Base-by-base conservation (phyloP, 64 coral and sea anemone species). In the Astreopora myriophthalma region DNA sequence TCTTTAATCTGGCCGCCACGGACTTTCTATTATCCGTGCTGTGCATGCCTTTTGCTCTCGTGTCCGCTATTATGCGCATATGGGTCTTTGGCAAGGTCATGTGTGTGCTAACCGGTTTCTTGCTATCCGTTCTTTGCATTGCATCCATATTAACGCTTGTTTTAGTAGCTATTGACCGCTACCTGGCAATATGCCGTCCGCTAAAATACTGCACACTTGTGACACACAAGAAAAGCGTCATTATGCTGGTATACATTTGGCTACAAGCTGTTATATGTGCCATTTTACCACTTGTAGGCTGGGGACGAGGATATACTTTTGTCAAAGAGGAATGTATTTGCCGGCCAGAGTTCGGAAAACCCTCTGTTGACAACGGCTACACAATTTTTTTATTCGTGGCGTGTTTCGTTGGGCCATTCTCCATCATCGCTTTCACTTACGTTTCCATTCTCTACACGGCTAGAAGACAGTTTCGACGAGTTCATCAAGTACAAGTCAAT, bases 381-480 rank as follows among this genome's bases (percentile, higher is more conserved):
- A 96, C 95, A 20, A 90, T 92, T 35, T 96, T 96, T 89, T 84
- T 96, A 48, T 96, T 96, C 34, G 19, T 60, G 13, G 86, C 86
- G 25, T 93, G 86, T 74, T 96, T 96, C 61, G 87, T 81, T 25
- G 55, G 85, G 1, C 95, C 95, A 14, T 96, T 96, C 40, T 79
- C 73, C 17, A 80, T 96, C 25, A 75, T 96, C 61, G 82, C 92
- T 9, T 90, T 74, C 51, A 93, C 90, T 6, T 96, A 96, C 55
- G 28, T 96, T 30, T 96, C 95, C 9, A 96, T 96, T 62, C 57
- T 96, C 7, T 90, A 87, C 73, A 94, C 95, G 25, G 95, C 95
- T 14, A 75, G 92, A 26, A 76, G 86, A 26, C 95, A 96, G 26
- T 96, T 94, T 63, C 79, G 95, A 49, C 87, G 85, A 82, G 95